Conservation (phyloP, 2,113 vertebrate genomes). For the Odontesthes bonariensis region DNA sequence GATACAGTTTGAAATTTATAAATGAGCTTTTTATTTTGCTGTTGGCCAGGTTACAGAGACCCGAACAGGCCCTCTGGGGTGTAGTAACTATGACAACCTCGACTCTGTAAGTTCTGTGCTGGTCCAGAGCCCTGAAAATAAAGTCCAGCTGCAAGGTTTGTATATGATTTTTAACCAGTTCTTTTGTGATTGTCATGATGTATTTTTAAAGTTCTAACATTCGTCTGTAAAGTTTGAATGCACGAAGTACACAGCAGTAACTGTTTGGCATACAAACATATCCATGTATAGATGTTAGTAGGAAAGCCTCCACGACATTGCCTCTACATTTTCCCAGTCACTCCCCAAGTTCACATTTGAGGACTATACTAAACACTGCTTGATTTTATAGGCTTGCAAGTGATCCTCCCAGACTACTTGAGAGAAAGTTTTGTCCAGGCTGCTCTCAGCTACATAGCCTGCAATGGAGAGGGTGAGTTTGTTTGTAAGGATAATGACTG, state of each 20-base stretch:
- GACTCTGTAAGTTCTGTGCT: constrained; percentile 98
- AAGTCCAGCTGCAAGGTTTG: constrained; percentile 98
- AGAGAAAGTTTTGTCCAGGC: constrained; percentile 94
- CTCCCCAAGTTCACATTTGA: constrained; percentile 41
- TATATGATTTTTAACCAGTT: constrained; percentile 26
- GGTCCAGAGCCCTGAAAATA: constrained; percentile 98
- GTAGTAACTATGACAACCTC: constrained; percentile 99
- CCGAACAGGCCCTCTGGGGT: constrained; percentile 96
- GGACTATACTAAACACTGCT: constrained; percentile 30
- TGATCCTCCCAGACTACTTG: constrained; percentile 94
- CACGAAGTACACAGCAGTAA: not conserved
- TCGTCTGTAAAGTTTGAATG: not conserved
- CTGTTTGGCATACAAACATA: not conserved
- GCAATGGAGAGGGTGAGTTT: constrained; percentile 95
- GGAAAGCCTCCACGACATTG: not conserved
- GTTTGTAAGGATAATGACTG: constrained; percentile 95
- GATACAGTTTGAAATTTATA: constrained; percentile 1
- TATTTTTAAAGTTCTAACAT: not conserved
- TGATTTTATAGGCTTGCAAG: constrained; percentile 88
- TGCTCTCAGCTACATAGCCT: constrained; percentile 95
- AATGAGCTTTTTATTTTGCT: constrained; percentile 55
- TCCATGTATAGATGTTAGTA: constrained; percentile 25
- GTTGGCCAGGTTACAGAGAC: constrained; percentile 95
- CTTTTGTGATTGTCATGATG: not conserved
- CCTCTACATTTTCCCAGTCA: constrained; percentile 11